A percentile compares a stretch with the other conserved stretches of the same genome.
Conservation (phyloP, 2,797 vertebrate species). For the Gadopsis marmoratus region DNA sequence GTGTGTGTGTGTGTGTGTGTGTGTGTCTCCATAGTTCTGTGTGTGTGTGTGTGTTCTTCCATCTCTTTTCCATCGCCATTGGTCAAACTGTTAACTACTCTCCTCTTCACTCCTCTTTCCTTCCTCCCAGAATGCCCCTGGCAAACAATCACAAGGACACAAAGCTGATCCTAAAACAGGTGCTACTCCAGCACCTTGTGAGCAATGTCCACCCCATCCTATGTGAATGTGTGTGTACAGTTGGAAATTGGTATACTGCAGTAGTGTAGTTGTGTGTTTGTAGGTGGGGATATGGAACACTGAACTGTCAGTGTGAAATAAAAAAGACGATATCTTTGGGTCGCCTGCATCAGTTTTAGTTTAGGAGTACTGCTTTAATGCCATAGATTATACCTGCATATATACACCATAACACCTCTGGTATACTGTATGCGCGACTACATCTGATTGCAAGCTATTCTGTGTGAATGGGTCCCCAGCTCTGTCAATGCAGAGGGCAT, state of each 20-base stretch:
- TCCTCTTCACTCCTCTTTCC: slow-evolving; percentile 23
- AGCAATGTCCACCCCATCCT: slow-evolving; percentile 19
- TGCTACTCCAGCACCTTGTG: slow-evolving; percentile 27
- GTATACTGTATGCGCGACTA: neutral
- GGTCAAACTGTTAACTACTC: slow-evolving; percentile 75
- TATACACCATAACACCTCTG: neutral
- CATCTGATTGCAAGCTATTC: slow-evolving; percentile 1
- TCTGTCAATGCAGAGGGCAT: neutral
- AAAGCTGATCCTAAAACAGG: slow-evolving; percentile 59
- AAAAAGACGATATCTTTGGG: neutral
- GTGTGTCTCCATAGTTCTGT: neutral
- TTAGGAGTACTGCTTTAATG: neutral
- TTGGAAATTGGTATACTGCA: slow-evolving; percentile 5
- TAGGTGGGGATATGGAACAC: neutral
- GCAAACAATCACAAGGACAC: slow-evolving; percentile 70
- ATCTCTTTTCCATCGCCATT: slow-evolving; percentile 61
- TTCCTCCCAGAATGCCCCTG: slow-evolving; percentile 55
- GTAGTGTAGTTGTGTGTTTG: neutral
- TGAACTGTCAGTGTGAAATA: no score
- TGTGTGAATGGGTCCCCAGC: slow-evolving; percentile 5
- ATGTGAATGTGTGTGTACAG: slow-evolving; percentile 6
- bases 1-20: neutral
- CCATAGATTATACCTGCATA: neutral
- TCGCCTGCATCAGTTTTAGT: neutral
- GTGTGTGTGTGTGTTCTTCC: slow-evolving; percentile 29